These are phyloP conservation scores for Meriones psammophilus DNA, from an alignment of 2,797 vertebrate genomes.

Conservation along the genomic window DNA sequence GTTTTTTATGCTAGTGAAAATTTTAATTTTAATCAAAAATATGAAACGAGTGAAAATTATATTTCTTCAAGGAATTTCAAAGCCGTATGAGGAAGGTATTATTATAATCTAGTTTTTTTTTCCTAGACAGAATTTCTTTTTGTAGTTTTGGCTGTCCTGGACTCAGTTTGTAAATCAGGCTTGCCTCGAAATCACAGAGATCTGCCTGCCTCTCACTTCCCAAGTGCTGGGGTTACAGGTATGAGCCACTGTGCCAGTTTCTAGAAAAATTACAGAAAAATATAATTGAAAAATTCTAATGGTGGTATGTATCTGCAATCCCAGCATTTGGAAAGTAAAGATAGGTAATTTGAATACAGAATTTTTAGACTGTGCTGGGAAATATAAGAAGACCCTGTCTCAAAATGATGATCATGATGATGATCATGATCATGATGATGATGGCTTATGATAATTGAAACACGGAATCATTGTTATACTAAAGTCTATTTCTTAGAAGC, in stretches of 20 bases:
- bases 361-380: neutral
- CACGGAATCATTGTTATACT: neutral
- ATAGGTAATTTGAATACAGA: neutral
- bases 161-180: too few species aligned
- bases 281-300: neutral
- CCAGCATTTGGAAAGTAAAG: neutral
- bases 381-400: neutral
- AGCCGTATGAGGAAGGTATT: neutral
- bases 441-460: neutral
- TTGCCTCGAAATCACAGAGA: too few species aligned
- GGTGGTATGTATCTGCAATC: too few species aligned
- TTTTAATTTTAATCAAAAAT: neutral
- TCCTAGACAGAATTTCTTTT: too few species aligned
- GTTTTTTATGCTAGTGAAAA: neutral
- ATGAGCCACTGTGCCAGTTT: too few species aligned
- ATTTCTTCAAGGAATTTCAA: constrained; percentile 34
- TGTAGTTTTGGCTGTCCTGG: too few species aligned
- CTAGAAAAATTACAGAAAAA: constrained; percentile 9
- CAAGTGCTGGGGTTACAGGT: too few species aligned
- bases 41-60: neutral
- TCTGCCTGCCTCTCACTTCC: too few species aligned
- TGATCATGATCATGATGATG: too few species aligned
- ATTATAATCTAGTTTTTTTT: neutral
- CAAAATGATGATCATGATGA: neutral
- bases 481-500: neutral